Evolutionary conservation across 2,888 invertebrate genomes (phyloP).

Genomic region (Dexiosoma caninum): DNA sequence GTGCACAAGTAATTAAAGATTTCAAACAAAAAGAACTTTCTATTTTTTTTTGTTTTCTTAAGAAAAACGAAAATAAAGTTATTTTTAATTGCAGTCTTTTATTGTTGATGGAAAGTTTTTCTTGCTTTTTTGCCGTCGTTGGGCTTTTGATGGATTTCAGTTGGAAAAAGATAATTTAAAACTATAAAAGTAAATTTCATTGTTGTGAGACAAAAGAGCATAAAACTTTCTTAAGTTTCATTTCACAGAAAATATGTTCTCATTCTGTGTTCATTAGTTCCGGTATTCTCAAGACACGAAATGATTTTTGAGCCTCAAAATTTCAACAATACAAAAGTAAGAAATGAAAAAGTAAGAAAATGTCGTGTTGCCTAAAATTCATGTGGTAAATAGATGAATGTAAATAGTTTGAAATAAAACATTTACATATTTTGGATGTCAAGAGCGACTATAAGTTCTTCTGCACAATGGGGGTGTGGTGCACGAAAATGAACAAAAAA

Average conservation of each 20-base stretch:
- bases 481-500: no score
- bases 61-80: slow-evolving; percentile 36
- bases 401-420: no score
- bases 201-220: not conserved
- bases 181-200: slow-evolving; percentile 2
- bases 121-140: not conserved
- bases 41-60: not conserved
- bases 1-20: slow-evolving; percentile 22
- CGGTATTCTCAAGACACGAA: not conserved
- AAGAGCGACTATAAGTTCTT: no score
- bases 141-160: not conserved
- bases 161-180: not conserved
- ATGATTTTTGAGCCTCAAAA: not conserved
- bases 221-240: slow-evolving; percentile 7
- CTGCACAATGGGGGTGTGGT: no score
- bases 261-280: not conserved
- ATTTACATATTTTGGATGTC: no score
- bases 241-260: not conserved
- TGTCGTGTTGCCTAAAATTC: no score
- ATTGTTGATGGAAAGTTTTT: slow-evolving; percentile 40
- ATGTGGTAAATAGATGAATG: no score
- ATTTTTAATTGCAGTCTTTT: slow-evolving; percentile 53
- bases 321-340: not conserved
- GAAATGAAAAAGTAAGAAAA: no score
- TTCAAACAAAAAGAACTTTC: slow-evolving; percentile 38